Percentiles rank a stretch among this genome's conserved stretches.
These are phyloP conservation scores for Halichoerus grypus DNA, from an alignment of 2,113 vertebrate species.

Conservation along the genomic window DNA sequence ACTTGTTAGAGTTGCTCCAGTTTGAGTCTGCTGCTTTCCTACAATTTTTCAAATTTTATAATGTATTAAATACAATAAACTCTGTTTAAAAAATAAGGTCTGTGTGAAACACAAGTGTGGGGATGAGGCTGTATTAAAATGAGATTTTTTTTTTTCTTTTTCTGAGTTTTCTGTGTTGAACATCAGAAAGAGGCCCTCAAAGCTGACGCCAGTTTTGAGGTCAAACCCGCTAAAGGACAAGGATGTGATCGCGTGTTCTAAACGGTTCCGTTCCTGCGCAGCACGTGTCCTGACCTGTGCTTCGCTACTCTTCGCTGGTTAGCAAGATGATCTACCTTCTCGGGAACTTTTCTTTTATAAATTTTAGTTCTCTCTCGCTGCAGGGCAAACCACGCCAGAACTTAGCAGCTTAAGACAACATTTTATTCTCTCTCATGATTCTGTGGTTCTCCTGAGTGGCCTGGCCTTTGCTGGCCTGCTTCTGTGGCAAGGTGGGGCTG, in stretches of 20 bases:
- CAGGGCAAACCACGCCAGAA: not conserved
- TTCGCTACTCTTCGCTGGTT: not conserved
- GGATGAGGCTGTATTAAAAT: conserved; percentile 34
- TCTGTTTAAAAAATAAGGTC: conserved; percentile 88
- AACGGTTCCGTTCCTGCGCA: not conserved
- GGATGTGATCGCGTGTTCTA: too few species aligned
- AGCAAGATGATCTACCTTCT: not conserved
- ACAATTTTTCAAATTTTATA: conserved; percentile 91
- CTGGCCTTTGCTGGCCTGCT: not conserved
- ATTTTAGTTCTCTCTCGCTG: not conserved
- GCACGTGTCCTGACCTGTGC: not conserved
- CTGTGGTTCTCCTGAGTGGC: not conserved
- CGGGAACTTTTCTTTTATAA: not conserved
- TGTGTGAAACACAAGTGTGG: conserved; percentile 81
- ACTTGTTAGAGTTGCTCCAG: conserved; percentile 88
- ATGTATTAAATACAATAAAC: conserved; percentile 91
- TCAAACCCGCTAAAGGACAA: not conserved
- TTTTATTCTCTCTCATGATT: not conserved
- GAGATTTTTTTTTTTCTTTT: not conserved
- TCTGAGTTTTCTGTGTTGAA: not conserved
- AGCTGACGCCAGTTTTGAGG: not conserved
- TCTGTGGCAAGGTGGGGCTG: too few species aligned
- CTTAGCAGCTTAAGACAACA: not conserved
- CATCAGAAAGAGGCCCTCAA: not conserved
- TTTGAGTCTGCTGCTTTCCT: conserved; percentile 91